These are phyloP conservation scores for Mallotus villosus DNA, from an alignment of 2,797 vertebrate genomes.

Conservation along the genomic window DNA sequence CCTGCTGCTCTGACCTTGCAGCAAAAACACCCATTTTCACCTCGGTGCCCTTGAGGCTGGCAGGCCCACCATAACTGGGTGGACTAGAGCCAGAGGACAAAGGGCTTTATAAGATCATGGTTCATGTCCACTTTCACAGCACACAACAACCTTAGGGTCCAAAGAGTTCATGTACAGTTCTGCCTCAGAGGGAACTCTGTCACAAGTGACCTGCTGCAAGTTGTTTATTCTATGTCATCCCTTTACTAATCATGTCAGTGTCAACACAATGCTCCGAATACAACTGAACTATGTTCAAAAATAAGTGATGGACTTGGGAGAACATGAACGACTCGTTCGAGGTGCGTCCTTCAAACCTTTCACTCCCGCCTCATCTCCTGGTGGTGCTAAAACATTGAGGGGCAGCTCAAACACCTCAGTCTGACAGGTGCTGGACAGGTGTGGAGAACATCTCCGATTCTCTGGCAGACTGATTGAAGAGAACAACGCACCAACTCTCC, in stretches of 20 bases:
- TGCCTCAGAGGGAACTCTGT: conserved; percentile 24
- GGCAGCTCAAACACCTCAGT: conserved; percentile 29
- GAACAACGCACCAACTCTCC: not conserved
- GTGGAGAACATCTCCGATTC: conserved; percentile 26
- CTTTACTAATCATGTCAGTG: not conserved
- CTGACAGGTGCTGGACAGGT: conserved; percentile 39
- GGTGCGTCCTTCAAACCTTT: conserved; percentile 2
- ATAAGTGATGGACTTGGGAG: not conserved
- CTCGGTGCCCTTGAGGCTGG: conserved; percentile 45
- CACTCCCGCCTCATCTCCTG: conserved; percentile 15
- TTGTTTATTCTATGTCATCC: conserved; percentile 19
- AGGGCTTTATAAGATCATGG: conserved; percentile 23
- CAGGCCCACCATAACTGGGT: conserved; percentile 50
- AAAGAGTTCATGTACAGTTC: conserved; percentile 31
- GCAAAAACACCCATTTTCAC: conserved; percentile 43
- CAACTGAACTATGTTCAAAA: not conserved
- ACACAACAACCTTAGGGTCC: conserved; percentile 24
- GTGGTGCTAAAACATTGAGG: conserved; percentile 47
- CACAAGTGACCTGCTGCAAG: conserved; percentile 41
- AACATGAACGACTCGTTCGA: too few species aligned
- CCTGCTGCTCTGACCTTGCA: conserved; percentile 42
- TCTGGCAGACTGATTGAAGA: conserved; percentile 19
- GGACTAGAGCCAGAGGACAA: conserved; percentile 16
- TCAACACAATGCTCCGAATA: not conserved
- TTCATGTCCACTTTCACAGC: conserved; percentile 43